Conservation (phyloP, 1,140 invertebrate species). For the Cylas formicarius region DNA sequence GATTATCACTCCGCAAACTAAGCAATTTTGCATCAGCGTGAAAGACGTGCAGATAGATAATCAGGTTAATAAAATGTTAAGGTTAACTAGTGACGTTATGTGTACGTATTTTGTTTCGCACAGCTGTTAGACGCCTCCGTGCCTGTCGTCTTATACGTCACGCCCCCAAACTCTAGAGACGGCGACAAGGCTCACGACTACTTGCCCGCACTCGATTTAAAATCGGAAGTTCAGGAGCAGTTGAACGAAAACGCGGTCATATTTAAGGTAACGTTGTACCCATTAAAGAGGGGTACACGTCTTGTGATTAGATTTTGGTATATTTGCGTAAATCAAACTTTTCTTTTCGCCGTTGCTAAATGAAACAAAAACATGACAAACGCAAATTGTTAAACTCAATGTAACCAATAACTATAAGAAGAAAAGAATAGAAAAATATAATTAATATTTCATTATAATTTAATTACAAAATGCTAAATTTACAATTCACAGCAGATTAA, state of each 20-base stretch:
- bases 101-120: slow-evolving; percentile 10
- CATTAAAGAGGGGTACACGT: too few species aligned
- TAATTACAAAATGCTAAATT: too few species aligned
- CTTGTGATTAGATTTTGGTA: background rate
- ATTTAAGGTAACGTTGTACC: slow-evolving; percentile 53
- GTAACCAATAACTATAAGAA: too few species aligned
- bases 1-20: slow-evolving; percentile 48
- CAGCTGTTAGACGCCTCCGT: slow-evolving; percentile 77
- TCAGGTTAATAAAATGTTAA: slow-evolving; percentile 59
- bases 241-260: slow-evolving; percentile 69
- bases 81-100: too few species aligned
- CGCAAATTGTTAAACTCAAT: too few species aligned
- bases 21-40: slow-evolving; percentile 66
- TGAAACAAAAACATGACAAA: too few species aligned
- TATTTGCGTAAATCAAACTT: too few species aligned
- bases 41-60: slow-evolving; percentile 84
- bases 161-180: slow-evolving; percentile 37
- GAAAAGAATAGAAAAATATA: too few species aligned
- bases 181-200: slow-evolving; percentile 31
- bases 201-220: slow-evolving; percentile 57
- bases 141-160: slow-evolving; percentile 74
- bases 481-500: too few species aligned
- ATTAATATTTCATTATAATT: too few species aligned
- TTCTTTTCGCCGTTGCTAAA: too few species aligned
- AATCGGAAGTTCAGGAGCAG: slow-evolving; percentile 59